phyloP scores from a whole-genome alignment of 2,888 invertebrate genomes.

The Lycia hirtaria region DNA sequence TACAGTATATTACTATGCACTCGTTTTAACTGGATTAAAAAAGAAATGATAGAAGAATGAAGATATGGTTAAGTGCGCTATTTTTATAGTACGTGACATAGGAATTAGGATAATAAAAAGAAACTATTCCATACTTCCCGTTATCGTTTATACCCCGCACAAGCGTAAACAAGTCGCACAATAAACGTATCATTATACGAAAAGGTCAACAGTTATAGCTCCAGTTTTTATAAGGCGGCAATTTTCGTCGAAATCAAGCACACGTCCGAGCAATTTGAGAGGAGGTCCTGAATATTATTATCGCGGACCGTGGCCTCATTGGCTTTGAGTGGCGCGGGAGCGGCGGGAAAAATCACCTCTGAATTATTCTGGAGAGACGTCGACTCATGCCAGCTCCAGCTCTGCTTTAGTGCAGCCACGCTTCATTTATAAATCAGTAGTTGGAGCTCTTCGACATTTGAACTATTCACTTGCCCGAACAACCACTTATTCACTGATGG shows the following conservation, averaged over 20 bases:
- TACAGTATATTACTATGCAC: too few species aligned
- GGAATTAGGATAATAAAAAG: constrained; percentile 11
- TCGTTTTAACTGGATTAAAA: too few species aligned
- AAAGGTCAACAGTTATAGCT: constrained; percentile 64
- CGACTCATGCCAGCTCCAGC: constrained; percentile 37
- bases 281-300: constrained; percentile 68
- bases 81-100: constrained; percentile 8
- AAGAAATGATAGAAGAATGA: too few species aligned
- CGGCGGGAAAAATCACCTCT: constrained; percentile 58
- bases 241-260: constrained; percentile 61
- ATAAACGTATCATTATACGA: constrained; percentile 53
- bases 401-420: constrained; percentile 19
- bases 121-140: constrained; percentile 38
- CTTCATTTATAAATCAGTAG: neutral
- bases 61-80: neutral
- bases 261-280: constrained; percentile 70
- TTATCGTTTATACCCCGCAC: constrained; percentile 37
- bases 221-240: constrained; percentile 61
- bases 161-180: constrained; percentile 42
- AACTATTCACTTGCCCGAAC: too few species aligned
- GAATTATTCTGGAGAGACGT: constrained; percentile 54
- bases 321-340: constrained; percentile 58
- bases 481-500: too few species aligned
- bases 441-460: neutral
- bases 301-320: constrained; percentile 57